These are phyloP conservation scores for Ginglymostoma cirratum DNA, from an alignment of 2,113 vertebrate species.

Conservation along the genomic window DNA sequence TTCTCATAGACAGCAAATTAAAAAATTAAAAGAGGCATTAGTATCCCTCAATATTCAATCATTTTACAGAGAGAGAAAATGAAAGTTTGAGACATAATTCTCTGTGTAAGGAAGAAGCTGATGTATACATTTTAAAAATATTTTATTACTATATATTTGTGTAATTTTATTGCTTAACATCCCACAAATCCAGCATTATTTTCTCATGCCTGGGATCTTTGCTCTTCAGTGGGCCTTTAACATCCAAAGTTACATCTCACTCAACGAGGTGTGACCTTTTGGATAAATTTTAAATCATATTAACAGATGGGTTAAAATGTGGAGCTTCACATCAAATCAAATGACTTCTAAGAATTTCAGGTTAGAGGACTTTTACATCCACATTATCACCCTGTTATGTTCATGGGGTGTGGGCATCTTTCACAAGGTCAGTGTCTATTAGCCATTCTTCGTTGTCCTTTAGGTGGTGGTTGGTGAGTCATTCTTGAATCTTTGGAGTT, in stretches of 20 bases:
- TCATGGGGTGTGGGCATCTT: neutral
- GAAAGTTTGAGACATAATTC: neutral
- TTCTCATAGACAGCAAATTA: neutral
- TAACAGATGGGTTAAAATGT: neutral
- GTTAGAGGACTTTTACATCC: neutral
- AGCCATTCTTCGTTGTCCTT: neutral
- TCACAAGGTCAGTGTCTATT: neutral
- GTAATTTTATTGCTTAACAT: neutral
- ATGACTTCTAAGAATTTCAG: neutral
- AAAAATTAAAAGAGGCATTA: neutral
- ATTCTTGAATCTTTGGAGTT: too few species aligned
- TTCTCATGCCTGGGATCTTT: neutral
- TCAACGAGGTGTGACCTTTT: neutral
- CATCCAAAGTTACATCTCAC: neutral
- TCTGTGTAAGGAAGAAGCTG: neutral
- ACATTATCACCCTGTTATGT: too few species aligned
- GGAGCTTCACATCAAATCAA: neutral
- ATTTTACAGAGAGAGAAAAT: neutral
- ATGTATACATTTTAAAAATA: neutral
- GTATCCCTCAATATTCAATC: neutral
- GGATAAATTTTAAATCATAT: neutral
- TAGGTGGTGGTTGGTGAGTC: too few species aligned
- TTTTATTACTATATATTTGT: too few species aligned
- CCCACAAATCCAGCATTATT: neutral
- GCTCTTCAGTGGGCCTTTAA: neutral